phyloP scores from a whole-genome alignment of 2,797 vertebrate genomes.

The Poecilia velifera region DNA sequence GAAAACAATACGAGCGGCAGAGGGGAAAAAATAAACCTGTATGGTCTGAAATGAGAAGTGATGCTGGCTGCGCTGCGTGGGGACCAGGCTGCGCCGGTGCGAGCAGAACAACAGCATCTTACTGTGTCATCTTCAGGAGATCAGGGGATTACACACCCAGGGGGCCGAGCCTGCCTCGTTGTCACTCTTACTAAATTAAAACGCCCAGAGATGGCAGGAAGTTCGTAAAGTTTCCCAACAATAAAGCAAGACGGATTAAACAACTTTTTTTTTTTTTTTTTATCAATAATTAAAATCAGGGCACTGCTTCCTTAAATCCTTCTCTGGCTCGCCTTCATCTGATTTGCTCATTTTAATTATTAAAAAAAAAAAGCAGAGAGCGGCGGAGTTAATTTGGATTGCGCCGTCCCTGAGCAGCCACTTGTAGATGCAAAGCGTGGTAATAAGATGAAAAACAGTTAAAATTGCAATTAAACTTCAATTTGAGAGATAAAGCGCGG shows the following conservation, averaged over 20 bases:
- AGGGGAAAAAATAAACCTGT: constrained; percentile 6
- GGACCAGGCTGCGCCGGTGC: constrained; percentile 40
- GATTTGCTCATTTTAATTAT: constrained; percentile 24
- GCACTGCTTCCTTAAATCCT: constrained; percentile 10
- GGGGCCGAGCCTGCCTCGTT: constrained; percentile 55
- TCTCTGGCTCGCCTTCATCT: constrained; percentile 9
- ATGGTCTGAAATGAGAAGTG: constrained; percentile 19
- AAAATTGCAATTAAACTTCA: constrained; percentile 33
- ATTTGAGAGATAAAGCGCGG: constrained; percentile 20
- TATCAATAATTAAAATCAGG: constrained; percentile 8
- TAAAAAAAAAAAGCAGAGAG: constrained; percentile 21
- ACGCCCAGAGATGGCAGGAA: constrained; percentile 32
- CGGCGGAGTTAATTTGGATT: constrained; percentile 27
- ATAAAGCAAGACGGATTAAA: background rate
- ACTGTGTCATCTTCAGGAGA: constrained; percentile 66
- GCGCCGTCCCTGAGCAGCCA: constrained; percentile 26
- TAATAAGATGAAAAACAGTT: constrained; percentile 28
- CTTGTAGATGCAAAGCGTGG: constrained; percentile 19
- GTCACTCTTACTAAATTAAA: constrained; percentile 54
- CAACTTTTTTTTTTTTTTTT: background rate
- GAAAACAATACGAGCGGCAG: constrained; percentile 12
- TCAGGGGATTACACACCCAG: constrained; percentile 72
- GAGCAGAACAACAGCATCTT: constrained; percentile 68
- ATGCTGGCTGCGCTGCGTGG: constrained; percentile 5
- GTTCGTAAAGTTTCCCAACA: constrained; percentile 40